Percentiles rank a stretch among this genome's conserved stretches.
Evolutionary conservation across 2,113 vertebrate genomes (phyloP).

Genomic region (Atrichornis clamosus): DNA sequence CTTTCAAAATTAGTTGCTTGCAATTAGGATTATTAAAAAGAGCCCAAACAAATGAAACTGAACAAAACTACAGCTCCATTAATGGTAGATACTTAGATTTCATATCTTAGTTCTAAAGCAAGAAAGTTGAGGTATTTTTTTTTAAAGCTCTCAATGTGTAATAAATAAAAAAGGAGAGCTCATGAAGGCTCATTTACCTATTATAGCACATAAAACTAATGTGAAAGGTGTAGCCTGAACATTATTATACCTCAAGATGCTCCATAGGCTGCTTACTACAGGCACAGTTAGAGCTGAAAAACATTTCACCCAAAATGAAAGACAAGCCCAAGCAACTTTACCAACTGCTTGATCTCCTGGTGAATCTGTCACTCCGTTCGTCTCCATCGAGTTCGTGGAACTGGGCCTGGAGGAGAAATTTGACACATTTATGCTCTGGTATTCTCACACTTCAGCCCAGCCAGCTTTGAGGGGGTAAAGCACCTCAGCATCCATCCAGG

Average conservation of each 20-base stretch:
- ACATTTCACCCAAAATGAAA: background rate
- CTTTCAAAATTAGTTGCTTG: background rate
- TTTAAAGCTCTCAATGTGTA: background rate
- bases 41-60: background rate
- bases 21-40: background rate
- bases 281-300: background rate
- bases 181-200: background rate
- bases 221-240: background rate
- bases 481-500: background rate
- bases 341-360: conserved; percentile 75
- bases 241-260: background rate
- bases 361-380: conserved; percentile 63
- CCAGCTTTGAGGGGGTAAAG: background rate
- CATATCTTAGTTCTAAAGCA: background rate
- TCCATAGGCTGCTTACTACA: background rate
- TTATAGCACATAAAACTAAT: background rate
- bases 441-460: background rate
- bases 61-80: background rate
- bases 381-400: conserved; percentile 25
- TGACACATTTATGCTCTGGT: background rate
- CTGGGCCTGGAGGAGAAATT: background rate
- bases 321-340: conserved; percentile 44
- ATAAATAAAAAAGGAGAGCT: background rate
- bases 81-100: background rate
- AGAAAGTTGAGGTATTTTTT: background rate